Conservation (phyloP, 2,888 invertebrate species). For the Branchellion lobata region DNA sequence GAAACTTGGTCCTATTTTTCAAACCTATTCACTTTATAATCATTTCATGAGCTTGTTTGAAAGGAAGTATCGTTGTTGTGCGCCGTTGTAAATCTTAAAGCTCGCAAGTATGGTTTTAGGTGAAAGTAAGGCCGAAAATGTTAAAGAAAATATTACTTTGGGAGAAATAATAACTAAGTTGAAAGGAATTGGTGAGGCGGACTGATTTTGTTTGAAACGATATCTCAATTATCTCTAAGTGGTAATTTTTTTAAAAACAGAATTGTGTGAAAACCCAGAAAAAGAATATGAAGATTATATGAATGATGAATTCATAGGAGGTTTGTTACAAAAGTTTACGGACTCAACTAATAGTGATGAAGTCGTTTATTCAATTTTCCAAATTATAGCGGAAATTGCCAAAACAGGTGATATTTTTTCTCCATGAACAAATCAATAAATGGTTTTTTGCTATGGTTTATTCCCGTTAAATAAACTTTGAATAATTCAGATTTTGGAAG, state of each 20-base stretch:
- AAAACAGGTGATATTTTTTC: slow-evolving; percentile 21
- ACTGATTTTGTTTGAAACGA: not conserved
- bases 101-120: not conserved
- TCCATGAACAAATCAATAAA: too few species aligned
- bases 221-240: too few species aligned
- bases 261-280: not conserved
- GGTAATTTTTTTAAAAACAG: not conserved
- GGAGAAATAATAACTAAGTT: not conserved
- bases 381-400: slow-evolving; percentile 34
- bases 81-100: too few species aligned
- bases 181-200: not conserved
- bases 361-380: not conserved
- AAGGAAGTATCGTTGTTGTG: too few species aligned
- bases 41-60: too few species aligned
- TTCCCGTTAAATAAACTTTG: too few species aligned
- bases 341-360: not conserved
- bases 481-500: slow-evolving; percentile 28
- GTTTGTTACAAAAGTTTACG: not conserved
- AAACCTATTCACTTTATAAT: too few species aligned
- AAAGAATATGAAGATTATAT: slow-evolving; percentile 17
- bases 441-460: too few species aligned
- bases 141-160: not conserved
- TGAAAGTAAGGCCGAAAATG: not conserved
- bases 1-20: too few species aligned
- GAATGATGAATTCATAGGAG: not conserved